phyloP scores from a whole-genome alignment of 2,113 vertebrate genomes.

The Melanerpes aurifrons region DNA sequence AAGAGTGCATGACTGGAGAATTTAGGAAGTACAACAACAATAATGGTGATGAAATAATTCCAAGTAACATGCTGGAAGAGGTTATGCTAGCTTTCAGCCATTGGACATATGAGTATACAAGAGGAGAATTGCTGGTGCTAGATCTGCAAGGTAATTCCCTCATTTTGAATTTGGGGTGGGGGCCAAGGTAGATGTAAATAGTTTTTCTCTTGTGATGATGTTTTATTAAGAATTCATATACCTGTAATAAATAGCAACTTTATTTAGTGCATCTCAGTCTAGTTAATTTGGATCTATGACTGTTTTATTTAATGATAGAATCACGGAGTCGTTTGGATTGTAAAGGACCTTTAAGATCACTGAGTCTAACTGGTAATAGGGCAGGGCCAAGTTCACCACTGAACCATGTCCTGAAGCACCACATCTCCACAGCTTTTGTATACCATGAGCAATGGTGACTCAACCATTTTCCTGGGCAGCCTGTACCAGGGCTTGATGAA shows the following conservation, averaged over 20 bases:
- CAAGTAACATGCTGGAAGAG: conserved; percentile 95
- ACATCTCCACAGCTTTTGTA: background rate
- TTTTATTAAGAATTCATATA: background rate
- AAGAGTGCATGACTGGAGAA: conserved; percentile 97
- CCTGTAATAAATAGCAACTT: background rate
- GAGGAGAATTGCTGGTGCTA: conserved; percentile 93
- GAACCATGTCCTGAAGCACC: background rate
- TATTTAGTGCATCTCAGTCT: background rate
- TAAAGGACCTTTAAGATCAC: background rate
- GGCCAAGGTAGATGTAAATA: too few species aligned
- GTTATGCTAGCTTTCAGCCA: conserved; percentile 99
- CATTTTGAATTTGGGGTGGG: background rate
- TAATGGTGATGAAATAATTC: conserved; percentile 96
- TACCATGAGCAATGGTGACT: background rate
- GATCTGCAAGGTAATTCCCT: conserved; percentile 90
- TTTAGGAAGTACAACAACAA: conserved; percentile 99
- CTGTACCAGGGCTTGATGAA: background rate
- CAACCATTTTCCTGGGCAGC: background rate
- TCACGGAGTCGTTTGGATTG: background rate
- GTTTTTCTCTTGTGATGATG: background rate
- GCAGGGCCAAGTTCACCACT: background rate
- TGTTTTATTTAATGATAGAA: background rate
- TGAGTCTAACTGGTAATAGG: background rate
- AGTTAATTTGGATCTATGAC: background rate
- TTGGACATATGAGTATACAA: conserved; percentile 96